A percentile compares a stretch with the other conserved stretches of the same genome.
phyloP scores from a whole-genome alignment of 2,113 vertebrate species.

The Cochlearius cochlearius region DNA sequence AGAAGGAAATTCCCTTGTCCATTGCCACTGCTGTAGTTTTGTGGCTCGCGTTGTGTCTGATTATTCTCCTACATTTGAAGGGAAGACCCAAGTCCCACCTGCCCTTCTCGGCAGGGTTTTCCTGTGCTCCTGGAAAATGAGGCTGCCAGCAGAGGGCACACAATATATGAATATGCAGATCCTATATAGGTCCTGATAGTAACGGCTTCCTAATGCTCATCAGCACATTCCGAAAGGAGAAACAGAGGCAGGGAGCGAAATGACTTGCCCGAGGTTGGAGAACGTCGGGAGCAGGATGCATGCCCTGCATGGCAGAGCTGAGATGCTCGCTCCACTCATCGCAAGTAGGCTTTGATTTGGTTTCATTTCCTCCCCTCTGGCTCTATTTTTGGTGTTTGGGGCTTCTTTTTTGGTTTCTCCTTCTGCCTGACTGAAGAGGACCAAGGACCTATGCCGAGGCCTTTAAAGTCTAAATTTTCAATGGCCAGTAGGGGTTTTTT shows the following conservation, averaged over 20 bases:
- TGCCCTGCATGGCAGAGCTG: not conserved
- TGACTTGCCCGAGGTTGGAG: no score
- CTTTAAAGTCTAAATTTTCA: not conserved
- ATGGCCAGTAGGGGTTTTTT: accelerated
- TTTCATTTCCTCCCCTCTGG: not conserved
- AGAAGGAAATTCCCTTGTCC: not conserved
- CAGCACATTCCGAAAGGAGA: not conserved
- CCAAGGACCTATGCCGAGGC: accelerated
- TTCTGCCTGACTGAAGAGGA: not conserved
- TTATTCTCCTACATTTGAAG: not conserved
- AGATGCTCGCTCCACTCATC: not conserved
- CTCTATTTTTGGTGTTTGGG: not conserved
- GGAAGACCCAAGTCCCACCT: not conserved
- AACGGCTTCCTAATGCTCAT: not conserved
- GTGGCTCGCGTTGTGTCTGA: accelerated
- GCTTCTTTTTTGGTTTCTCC: not conserved
- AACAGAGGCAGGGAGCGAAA: accelerated
- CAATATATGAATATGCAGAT: not conserved
- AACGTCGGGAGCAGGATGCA: not conserved
- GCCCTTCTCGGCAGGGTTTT: not conserved
- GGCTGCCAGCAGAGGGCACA: conserved; percentile 34
- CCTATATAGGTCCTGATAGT: not conserved
- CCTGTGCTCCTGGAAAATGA: not conserved
- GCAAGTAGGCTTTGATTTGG: not conserved
- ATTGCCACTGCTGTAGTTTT: not conserved